Percentiles rank a stretch among this genome's conserved stretches.
Conservation (phyloP, 2,888 invertebrate genomes). For the Saturnia pavonia region DNA sequence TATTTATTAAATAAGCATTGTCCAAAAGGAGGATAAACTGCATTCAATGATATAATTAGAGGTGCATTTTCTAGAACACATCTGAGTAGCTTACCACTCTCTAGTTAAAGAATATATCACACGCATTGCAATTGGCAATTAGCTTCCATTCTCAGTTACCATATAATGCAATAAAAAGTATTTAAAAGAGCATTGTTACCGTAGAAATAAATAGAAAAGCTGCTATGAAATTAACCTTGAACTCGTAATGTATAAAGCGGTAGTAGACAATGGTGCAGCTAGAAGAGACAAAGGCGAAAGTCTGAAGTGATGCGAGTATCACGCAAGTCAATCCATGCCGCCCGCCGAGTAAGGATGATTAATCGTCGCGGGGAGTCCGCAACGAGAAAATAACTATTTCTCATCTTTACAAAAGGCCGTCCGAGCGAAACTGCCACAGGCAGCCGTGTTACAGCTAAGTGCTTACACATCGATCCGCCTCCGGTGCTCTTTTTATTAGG, state of each 20-base stretch:
- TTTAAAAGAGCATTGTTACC: neutral
- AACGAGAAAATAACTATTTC: slow-evolving; percentile 73
- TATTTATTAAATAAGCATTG: too few species aligned
- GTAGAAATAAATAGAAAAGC: neutral
- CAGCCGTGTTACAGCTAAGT: slow-evolving; percentile 61
- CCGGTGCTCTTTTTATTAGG: slow-evolving; percentile 48
- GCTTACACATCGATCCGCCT: slow-evolving; percentile 57
- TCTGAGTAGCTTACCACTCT: too few species aligned
- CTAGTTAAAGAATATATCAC: too few species aligned
- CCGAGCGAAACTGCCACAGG: slow-evolving; percentile 63
- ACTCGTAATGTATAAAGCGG: neutral
- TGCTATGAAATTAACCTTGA: neutral
- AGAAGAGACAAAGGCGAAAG: slow-evolving; percentile 41
- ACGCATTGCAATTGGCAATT: too few species aligned
- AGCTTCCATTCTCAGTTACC: too few species aligned
- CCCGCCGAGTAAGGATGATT: slow-evolving; percentile 69
- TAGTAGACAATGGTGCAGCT: slow-evolving; percentile 16
- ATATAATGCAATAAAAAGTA: too few species aligned
- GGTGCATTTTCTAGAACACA: too few species aligned
- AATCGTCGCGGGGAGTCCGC: slow-evolving; percentile 66
- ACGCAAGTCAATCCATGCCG: slow-evolving; percentile 66
- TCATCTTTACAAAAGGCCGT: slow-evolving; percentile 72
- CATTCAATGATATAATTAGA: too few species aligned
- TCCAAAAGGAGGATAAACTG: too few species aligned
- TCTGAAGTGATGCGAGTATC: slow-evolving; percentile 52